Percentiles rank a stretch among this genome's conserved stretches.
These are phyloP conservation scores for Rhodinocichla rosea DNA, from an alignment of 2,113 vertebrate species.

Conservation along the genomic window DNA sequence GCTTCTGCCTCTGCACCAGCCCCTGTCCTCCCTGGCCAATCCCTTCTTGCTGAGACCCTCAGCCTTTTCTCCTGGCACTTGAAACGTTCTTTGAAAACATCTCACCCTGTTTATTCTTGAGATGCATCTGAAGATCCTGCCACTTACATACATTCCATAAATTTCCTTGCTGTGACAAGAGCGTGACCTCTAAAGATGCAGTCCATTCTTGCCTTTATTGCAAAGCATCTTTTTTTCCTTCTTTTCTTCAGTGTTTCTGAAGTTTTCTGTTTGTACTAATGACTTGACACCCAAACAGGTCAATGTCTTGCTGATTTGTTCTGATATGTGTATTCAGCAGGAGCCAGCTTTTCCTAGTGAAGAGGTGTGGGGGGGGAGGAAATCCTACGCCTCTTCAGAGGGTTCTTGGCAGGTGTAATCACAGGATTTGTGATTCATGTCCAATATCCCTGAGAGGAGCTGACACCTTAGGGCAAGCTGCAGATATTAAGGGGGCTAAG, in stretches of 20 bases:
- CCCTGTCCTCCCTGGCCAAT: accelerated
- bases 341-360: neutral
- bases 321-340: neutral
- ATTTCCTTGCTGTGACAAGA: slow-evolving; percentile 30
- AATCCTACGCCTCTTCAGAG: neutral
- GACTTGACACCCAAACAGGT: slow-evolving; percentile 35
- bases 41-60: neutral
- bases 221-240: neutral
- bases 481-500: slow-evolving; percentile 8
- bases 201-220: slow-evolving; percentile 17
- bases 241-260: neutral
- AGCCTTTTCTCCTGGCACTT: neutral
- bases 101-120: neutral
- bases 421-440: slow-evolving; percentile 50
- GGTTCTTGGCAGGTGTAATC: neutral
- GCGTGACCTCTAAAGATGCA: neutral
- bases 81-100: neutral
- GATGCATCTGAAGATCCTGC: neutral
- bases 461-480: slow-evolving; percentile 7
- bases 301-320: slow-evolving; percentile 39
- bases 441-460: neutral
- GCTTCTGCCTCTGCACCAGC: neutral
- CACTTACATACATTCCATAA: neutral
- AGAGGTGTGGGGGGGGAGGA: neutral
- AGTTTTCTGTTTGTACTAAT: slow-evolving; percentile 37